Evolutionary conservation across 2,888 invertebrate species (phyloP), one percentile per base, ranked within the genome.

Genomic region (Sphecodes monilicornis): DNA sequence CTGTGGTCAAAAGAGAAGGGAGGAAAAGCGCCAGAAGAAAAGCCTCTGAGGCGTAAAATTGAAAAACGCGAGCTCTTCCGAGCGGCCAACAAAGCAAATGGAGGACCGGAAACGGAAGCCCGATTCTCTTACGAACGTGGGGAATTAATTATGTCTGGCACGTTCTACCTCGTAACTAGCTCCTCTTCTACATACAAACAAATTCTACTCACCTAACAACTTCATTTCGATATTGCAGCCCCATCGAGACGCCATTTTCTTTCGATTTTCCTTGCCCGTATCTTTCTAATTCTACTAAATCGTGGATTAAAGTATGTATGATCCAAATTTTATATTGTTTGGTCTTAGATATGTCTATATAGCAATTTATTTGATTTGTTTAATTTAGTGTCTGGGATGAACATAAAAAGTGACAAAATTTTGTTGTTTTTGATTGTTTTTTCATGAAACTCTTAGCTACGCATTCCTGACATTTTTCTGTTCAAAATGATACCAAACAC

Each of bases 71-170:
- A 36, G 64, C 22, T 10, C n/a, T 18, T 32, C 10, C 64, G 32
- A 10, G 32, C 64, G 1, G 11, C 18, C 64, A 32, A 36, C 64
- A 66, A 64, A 64, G 32, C 64, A 64, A 66, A 66, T 32, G 36
- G 32, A 66, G 64, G 36, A 32, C 64, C 64, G 32, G 64, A 66
- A 66, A 66, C 64, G 64, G 18, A 32, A 66, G 32, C 64, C 36
- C 64, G 64, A 32, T 32, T 64, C 32, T 29, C 8, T 18, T 1
- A 5, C 64, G 32, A 60, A 29, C 29, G 29, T 2, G 1, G 64
- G 10, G 64, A 66, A 66, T 66, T 66, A 66, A 66, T 66, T 36
- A 36, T 36, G 10, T 66, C 64, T 32, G 8, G 32, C 32, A 18
- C 36, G 64, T 66, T 66, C 64, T 32, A 22, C 22, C 64, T 22